Percentiles rank a stretch among this genome's conserved stretches.
These are phyloP conservation scores for Agriotes lineatus DNA, from an alignment of 2,888 invertebrate genomes.

Conservation along the genomic window DNA sequence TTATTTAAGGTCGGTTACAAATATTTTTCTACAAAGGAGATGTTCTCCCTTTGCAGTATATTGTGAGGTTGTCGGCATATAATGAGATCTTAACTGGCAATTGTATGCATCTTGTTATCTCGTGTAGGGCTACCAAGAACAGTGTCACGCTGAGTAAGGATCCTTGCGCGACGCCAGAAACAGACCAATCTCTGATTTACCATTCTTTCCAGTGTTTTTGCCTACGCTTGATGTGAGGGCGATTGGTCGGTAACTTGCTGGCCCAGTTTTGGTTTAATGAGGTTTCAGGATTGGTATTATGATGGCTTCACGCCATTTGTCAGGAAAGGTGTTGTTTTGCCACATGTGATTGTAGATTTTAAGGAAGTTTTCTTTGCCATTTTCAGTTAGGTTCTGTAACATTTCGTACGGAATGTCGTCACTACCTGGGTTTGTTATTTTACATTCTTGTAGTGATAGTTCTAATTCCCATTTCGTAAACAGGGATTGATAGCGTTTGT, in stretches of 20 bases:
- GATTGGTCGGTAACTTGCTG: not conserved
- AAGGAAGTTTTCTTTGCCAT: not conserved
- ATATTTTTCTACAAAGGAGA: too few relatives aligned
- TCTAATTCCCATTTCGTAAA: too few relatives aligned
- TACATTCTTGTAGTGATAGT: too few relatives aligned
- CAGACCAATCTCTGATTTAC: too few relatives aligned
- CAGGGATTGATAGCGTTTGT: not conserved
- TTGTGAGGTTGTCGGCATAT: too few relatives aligned
- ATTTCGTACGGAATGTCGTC: not conserved
- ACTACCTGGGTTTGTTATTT: not conserved
- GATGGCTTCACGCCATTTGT: not conserved
- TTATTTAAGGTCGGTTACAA: too few relatives aligned
- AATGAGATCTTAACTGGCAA: too few relatives aligned
- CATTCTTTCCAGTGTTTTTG: not conserved
- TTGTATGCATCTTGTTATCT: not conserved
- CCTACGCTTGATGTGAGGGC: too few relatives aligned
- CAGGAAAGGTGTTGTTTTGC: too few relatives aligned
- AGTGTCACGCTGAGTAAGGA: not conserved
- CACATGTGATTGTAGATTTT: not conserved
- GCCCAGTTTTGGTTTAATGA: not conserved
- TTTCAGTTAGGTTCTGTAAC: not conserved
- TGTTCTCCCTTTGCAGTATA: too few relatives aligned
- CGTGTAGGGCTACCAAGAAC: not conserved
- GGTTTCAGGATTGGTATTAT: not conserved
- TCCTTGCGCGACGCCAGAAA: not conserved